phyloP scores from a whole-genome alignment of 1,140 invertebrate species.

The Bombus ignitus region DNA sequence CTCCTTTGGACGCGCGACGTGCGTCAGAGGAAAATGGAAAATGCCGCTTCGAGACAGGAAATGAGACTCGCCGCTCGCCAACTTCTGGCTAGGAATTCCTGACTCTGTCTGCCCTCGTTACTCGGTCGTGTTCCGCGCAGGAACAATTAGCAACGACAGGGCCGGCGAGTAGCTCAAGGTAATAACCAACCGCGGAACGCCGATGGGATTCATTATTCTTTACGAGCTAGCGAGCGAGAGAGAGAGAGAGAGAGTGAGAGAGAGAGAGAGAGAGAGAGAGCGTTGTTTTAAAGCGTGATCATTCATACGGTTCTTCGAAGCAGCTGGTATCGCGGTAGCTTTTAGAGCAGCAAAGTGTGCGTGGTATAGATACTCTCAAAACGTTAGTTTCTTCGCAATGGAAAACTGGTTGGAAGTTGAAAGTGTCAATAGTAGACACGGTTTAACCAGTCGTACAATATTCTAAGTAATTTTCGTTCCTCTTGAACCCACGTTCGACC shows the following conservation, averaged over 20 bases:
- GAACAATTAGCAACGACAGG: slow-evolving; percentile 8
- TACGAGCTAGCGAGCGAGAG: background rate
- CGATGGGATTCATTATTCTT: slow-evolving; percentile 15
- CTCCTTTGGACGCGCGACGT: background rate
- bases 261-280: too few relatives aligned
- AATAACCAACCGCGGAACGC: slow-evolving; percentile 13
- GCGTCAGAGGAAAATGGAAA: background rate
- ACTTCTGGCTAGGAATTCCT: slow-evolving; percentile 9
- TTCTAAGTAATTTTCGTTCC: too few relatives aligned
- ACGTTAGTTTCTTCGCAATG: background rate
- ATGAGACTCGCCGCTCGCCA: slow-evolving; percentile 7
- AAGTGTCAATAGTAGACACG: too few relatives aligned
- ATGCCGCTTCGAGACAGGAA: background rate
- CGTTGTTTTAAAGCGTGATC: background rate
- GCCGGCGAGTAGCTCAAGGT: background rate
- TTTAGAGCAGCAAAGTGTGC: background rate
- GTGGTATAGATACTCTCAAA: background rate
- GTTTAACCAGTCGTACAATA: too few relatives aligned
- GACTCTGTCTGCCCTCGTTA: slow-evolving; percentile 3
- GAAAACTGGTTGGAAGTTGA: background rate
- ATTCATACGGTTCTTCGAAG: background rate
- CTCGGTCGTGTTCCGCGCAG: background rate
- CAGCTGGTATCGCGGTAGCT: background rate
- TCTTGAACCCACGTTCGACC: too few relatives aligned
- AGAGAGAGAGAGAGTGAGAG: too few relatives aligned